Conservation (phyloP, 2,888 invertebrate genomes). For the Spicauda simplicius region DNA sequence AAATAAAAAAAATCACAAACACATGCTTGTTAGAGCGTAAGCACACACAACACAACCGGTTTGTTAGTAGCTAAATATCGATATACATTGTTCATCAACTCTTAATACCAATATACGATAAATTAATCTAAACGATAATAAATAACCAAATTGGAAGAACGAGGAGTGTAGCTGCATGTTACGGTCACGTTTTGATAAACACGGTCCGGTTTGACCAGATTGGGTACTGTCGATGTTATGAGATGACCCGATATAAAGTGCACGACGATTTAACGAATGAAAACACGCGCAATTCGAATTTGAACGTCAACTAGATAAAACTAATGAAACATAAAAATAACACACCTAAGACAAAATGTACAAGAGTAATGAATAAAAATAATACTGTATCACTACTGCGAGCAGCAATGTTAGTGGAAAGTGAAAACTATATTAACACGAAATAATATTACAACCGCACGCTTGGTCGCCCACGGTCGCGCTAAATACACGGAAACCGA, state of each 20-base stretch:
- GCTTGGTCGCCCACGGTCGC: not conserved
- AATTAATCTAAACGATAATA: constrained; percentile 75
- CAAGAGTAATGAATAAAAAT: constrained; percentile 77
- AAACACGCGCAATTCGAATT: constrained; percentile 45
- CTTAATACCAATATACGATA: constrained; percentile 68
- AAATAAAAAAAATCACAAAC: constrained; percentile 73
- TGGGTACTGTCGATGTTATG: not conserved
- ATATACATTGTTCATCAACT: constrained; percentile 76
- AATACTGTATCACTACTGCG: constrained; percentile 81
- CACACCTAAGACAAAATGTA: constrained; percentile 76
- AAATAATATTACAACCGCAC: constrained; percentile 5
- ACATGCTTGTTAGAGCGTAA: constrained; percentile 82
- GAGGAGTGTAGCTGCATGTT: constrained; percentile 57
- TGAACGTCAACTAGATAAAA: constrained; percentile 67
- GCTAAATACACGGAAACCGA: not conserved
- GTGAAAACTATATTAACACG: constrained; percentile 32
- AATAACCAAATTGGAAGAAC: constrained; percentile 80
- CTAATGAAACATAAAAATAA: constrained; percentile 63
- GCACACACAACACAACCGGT: constrained; percentile 83
- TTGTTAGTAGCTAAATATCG: constrained; percentile 78
- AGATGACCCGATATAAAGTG: constrained; percentile 41
- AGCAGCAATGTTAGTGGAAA: constrained; percentile 70
- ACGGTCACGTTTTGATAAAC: constrained; percentile 41
- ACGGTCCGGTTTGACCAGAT: not conserved
- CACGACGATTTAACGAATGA: constrained; percentile 42